Evolutionary conservation across 2,888 invertebrate genomes (phyloP).

Genomic region (Taphrorychus bicolor): DNA sequence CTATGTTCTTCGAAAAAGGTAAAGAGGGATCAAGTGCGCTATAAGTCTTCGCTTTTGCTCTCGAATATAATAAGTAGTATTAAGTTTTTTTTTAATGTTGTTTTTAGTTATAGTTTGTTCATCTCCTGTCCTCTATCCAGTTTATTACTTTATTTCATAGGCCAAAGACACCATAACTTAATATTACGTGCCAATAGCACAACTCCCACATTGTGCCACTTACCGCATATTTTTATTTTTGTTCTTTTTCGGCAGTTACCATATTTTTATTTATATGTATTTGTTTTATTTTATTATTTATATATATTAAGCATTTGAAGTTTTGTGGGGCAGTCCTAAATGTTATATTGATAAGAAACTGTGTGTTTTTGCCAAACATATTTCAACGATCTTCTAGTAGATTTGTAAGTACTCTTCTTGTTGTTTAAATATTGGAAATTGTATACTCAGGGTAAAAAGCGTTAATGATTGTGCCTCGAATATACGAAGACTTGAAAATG

Average conservation of each 20-base stretch:
- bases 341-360: too few relatives aligned
- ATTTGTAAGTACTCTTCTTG: too few relatives aligned
- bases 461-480: background rate
- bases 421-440: too few relatives aligned
- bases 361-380: too few relatives aligned
- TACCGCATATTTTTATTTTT: too few relatives aligned
- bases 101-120: background rate
- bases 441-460: background rate
- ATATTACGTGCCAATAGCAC: too few relatives aligned
- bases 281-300: background rate
- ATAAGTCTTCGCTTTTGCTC: constrained; percentile 14
- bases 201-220: too few relatives aligned
- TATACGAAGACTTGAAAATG: background rate
- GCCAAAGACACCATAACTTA: too few relatives aligned
- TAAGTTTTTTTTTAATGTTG: constrained; percentile 1
- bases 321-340: background rate
- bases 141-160: too few relatives aligned
- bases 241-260: too few relatives aligned
- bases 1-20: constrained; percentile 49
- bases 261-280: background rate
- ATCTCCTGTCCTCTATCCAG: too few relatives aligned
- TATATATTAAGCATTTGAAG: background rate
- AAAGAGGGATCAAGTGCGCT: constrained; percentile 17
- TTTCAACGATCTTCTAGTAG: too few relatives aligned
- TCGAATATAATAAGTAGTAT: background rate